A percentile compares a stretch with the other conserved stretches of the same genome.
Evolutionary conservation across 1,140 invertebrate species (phyloP).

Genomic region (Dendrolimus punctatus): DNA sequence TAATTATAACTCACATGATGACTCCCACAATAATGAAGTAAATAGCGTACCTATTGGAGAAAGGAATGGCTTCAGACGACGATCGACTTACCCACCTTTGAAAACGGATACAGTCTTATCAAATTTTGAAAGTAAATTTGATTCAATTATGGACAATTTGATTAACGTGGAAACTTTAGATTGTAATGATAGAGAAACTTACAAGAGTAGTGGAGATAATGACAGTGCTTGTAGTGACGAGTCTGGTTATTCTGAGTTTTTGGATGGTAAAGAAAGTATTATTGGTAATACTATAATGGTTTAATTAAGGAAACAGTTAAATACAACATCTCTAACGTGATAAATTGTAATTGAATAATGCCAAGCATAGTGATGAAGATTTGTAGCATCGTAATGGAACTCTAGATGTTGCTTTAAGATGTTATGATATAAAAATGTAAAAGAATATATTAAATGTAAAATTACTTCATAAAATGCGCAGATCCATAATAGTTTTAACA

Average conservation of each 20-base stretch:
- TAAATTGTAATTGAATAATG: too few relatives aligned
- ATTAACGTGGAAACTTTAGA: constrained; percentile 52
- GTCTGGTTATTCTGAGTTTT: constrained; percentile 72
- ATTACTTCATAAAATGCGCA: too few relatives aligned
- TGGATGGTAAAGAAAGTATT: constrained; percentile 64
- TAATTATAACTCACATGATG: constrained; percentile 21
- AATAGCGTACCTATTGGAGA: constrained; percentile 66
- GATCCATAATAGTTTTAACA: too few relatives aligned
- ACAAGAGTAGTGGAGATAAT: constrained; percentile 63
- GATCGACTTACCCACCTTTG: constrained; percentile 63
- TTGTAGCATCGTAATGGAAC: too few relatives aligned
- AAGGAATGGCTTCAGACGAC: constrained; percentile 48
- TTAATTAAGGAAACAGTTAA: constrained; percentile 11
- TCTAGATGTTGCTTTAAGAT: too few relatives aligned
- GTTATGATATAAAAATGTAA: too few relatives aligned
- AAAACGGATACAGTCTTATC: constrained; percentile 23
- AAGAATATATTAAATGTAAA: too few relatives aligned
- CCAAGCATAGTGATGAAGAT: too few relatives aligned
- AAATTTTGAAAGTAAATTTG: constrained; percentile 46
- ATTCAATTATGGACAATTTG: constrained; percentile 54
- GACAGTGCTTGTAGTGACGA: constrained; percentile 73
- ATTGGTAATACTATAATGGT: constrained; percentile 64
- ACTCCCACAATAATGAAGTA: constrained; percentile 45
- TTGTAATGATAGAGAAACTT: constrained; percentile 54
- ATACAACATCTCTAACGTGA: too few relatives aligned